Percentiles rank a stretch among this genome's conserved stretches.
Conservation (phyloP, 2,797 vertebrate species). For the Phoxinus dragarum region DNA sequence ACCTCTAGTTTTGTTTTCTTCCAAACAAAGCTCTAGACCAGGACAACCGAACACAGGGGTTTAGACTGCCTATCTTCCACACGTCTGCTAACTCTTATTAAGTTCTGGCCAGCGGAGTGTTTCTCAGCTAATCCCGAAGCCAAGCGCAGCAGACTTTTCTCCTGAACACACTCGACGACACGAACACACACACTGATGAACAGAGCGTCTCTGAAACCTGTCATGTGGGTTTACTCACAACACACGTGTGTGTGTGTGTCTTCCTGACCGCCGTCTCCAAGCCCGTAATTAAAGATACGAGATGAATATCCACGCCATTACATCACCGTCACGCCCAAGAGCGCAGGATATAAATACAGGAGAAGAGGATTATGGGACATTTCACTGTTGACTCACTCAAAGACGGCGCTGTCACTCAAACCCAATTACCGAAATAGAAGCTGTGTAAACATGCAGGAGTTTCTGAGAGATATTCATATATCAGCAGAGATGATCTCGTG, state of each 20-base stretch:
- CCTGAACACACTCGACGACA: too few relatives aligned
- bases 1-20: too few relatives aligned
- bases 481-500: too few relatives aligned
- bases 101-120: too few relatives aligned
- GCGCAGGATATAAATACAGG: background rate
- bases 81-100: background rate
- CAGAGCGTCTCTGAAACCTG: too few relatives aligned
- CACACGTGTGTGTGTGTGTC: background rate
- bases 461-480: background rate
- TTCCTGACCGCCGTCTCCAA: too few relatives aligned
- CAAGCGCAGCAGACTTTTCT: too few relatives aligned
- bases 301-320: background rate
- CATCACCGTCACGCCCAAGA: background rate
- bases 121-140: too few relatives aligned
- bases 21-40: too few relatives aligned
- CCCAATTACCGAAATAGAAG: background rate
- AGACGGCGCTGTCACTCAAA: background rate
- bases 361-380: constrained; percentile 15
- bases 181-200: too few relatives aligned
- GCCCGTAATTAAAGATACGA: background rate
- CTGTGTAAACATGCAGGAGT: background rate
- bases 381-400: constrained; percentile 12
- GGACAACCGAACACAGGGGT: background rate
- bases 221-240: constrained; percentile 5
- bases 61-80: background rate